A percentile compares a stretch with the other conserved stretches of the same genome.
Evolutionary conservation across 2,888 invertebrate genomes (phyloP).

Genomic region (Conistra vaccinii): DNA sequence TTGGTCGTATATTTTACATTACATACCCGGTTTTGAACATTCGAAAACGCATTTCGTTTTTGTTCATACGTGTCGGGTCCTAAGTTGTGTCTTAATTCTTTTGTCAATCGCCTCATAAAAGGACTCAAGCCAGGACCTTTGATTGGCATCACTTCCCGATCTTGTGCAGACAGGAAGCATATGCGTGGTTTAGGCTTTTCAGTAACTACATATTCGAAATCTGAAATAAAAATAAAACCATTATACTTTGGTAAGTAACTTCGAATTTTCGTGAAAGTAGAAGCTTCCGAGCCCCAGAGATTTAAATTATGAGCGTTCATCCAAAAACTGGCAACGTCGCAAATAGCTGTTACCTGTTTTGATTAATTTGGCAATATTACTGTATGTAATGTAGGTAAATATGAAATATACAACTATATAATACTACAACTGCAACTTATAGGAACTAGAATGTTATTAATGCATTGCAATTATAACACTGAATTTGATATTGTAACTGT

Average conservation of each 20-base stretch:
- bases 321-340: too few relatives aligned
- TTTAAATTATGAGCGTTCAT: too few relatives aligned
- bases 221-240: conserved; percentile 71
- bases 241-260: background rate
- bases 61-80: conserved; percentile 81
- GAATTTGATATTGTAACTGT: too few relatives aligned
- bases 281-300: background rate
- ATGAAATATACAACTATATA: too few relatives aligned
- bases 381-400: too few relatives aligned
- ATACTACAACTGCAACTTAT: too few relatives aligned
- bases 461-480: too few relatives aligned
- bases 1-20: background rate
- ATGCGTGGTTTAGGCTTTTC: conserved; percentile 84
- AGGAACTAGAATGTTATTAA: too few relatives aligned
- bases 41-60: conserved; percentile 81
- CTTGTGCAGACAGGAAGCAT: conserved; percentile 88
- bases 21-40: conserved; percentile 80
- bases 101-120: conserved; percentile 85
- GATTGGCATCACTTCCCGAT: conserved; percentile 85
- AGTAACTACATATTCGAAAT: conserved; percentile 90
- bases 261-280: background rate
- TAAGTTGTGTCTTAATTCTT: conserved; percentile 76
- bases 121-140: conserved; percentile 83
- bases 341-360: too few relatives aligned
- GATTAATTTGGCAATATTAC: too few relatives aligned